Percentiles rank a stretch among this genome's conserved stretches.
These are phyloP conservation scores for Spea bombifrons DNA, from an alignment of 2,113 vertebrate genomes.

Conservation along the genomic window DNA sequence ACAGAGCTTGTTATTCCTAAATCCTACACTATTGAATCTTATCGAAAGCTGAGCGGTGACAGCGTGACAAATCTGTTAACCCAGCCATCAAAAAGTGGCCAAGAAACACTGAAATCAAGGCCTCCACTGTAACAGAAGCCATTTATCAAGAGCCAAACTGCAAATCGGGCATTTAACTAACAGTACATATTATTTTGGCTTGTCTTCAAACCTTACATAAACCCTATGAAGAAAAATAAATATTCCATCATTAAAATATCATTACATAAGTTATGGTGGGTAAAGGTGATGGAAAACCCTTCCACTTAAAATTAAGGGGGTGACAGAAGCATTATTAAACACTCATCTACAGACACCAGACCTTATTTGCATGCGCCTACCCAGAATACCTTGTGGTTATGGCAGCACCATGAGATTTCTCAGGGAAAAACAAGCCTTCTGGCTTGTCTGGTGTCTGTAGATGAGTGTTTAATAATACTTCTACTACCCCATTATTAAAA, in stretches of 20 bases:
- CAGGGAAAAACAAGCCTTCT: too few relatives aligned
- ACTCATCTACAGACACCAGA: too few relatives aligned
- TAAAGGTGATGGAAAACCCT: background rate
- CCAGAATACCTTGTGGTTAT: too few relatives aligned
- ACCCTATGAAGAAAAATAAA: background rate
- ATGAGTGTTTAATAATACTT: too few relatives aligned
- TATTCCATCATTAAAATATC: too few relatives aligned
- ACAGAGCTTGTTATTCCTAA: conserved; percentile 7
- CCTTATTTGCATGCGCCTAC: too few relatives aligned
- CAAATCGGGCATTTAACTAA: conserved; percentile 12
- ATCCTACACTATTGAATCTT: conserved; percentile 6
- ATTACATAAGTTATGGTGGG: background rate
- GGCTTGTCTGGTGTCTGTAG: too few relatives aligned
- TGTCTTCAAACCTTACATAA: conserved; percentile 4
- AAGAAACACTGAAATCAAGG: conserved; percentile 27
- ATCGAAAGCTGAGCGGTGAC: conserved; percentile 10
- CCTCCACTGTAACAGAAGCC: background rate
- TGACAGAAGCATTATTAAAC: too few relatives aligned
- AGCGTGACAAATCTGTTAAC: conserved; percentile 26
- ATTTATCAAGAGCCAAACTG: conserved; percentile 23
- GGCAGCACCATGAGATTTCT: too few relatives aligned
- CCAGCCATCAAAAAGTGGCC: conserved; percentile 14
- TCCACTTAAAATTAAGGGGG: background rate
- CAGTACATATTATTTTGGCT: background rate
- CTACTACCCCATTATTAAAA: too few relatives aligned